A percentile compares a stretch with the other conserved stretches of the same genome.
Conservation (phyloP, 2,797 vertebrate species). For the Chiroxiphia lanceolata region DNA sequence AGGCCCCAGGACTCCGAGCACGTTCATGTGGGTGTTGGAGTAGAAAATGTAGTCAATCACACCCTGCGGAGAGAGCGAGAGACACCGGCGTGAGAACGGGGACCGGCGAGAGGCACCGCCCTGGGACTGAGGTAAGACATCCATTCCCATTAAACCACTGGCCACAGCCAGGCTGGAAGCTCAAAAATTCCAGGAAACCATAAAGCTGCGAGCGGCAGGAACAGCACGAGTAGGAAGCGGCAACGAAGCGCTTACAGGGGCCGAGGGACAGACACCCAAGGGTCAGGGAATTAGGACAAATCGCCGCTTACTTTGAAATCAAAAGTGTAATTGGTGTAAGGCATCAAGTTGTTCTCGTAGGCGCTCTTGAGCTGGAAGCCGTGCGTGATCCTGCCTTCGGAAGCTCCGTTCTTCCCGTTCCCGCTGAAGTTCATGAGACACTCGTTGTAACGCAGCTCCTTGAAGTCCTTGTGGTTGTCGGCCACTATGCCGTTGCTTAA, state of each 20-base stretch:
- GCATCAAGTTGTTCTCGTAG: constrained; percentile 96
- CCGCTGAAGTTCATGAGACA: constrained; percentile 98
- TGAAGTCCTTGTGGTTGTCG: constrained; percentile 99
- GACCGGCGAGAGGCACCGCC: neutral
- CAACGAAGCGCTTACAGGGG: neutral
- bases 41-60: constrained; percentile 99
- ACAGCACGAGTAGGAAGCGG: neutral
- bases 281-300: neutral
- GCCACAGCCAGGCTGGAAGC: neutral
- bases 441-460: constrained; percentile 94
- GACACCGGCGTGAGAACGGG: neutral
- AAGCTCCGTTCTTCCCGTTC: constrained; percentile 89
- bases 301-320: constrained; percentile 88
- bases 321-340: constrained; percentile 99
- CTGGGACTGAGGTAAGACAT: neutral
- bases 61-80: constrained; percentile 80
- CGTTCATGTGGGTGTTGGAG: constrained; percentile 96
- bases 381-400: constrained; percentile 93
- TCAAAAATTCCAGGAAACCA: neutral
- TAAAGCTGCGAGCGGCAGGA: neutral
- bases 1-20: constrained; percentile 92
- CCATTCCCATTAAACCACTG: fast-evolving
- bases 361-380: constrained; percentile 97
- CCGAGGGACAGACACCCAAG: neutral
- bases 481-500: constrained; percentile 94